phyloP scores from a whole-genome alignment of 2,888 invertebrate species.

The Sarcophaga rosellei region DNA sequence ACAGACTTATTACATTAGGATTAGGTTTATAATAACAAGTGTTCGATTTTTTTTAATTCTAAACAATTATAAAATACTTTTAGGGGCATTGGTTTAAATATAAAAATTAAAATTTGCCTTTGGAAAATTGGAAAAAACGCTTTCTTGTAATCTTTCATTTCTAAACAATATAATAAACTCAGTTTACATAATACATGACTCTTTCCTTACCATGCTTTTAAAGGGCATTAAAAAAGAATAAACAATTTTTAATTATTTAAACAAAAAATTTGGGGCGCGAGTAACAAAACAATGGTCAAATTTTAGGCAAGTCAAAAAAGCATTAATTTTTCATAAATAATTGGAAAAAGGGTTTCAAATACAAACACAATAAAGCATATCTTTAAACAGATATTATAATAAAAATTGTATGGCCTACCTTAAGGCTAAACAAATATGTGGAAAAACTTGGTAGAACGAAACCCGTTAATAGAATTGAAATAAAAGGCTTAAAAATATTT shows the following conservation, averaged over 20 bases:
- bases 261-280: slow-evolving; percentile 26
- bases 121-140: not conserved
- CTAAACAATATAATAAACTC: slow-evolving; percentile 49
- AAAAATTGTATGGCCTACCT: slow-evolving; percentile 37
- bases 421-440: slow-evolving; percentile 45
- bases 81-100: not conserved
- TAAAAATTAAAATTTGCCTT: not conserved
- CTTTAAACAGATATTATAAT: slow-evolving; percentile 13
- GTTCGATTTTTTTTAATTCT: not conserved
- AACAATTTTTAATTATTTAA: slow-evolving; percentile 62
- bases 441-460: not conserved
- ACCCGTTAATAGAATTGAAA: slow-evolving; percentile 12
- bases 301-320: slow-evolving; percentile 50
- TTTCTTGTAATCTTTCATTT: slow-evolving; percentile 26
- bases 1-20: not conserved
- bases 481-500: slow-evolving; percentile 32
- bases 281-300: slow-evolving; percentile 34
- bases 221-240: slow-evolving; percentile 48
- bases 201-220: not conserved
- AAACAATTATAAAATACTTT: slow-evolving; percentile 18
- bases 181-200: slow-evolving; percentile 1
- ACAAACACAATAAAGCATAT: slow-evolving; percentile 8
- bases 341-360: slow-evolving; percentile 8
- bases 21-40: not conserved
- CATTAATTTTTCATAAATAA: slow-evolving; percentile 77